Base-by-base conservation (phyloP, 2,797 vertebrate genomes). In the Silurus aristotelis region DNA sequence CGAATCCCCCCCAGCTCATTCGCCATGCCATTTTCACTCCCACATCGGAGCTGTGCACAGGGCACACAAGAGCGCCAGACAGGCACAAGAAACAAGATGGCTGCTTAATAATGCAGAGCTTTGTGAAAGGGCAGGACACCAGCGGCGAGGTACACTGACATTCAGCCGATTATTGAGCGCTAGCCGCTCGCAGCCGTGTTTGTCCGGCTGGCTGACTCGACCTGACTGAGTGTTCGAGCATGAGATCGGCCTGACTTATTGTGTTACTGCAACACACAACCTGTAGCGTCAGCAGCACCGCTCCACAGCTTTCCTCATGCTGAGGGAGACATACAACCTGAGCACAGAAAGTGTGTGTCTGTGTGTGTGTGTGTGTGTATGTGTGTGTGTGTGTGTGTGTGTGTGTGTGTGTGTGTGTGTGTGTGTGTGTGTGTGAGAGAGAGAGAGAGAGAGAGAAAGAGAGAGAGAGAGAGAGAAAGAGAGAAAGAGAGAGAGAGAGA, bases 71-170 rank as follows among this genome's bases (percentile, higher is more conserved):
- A 90, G 78, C 72, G 75, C 8, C 27, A 84, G 73, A 86, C 52
- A 64, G 80, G 82, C 70, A 19, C n/a, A 73, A 93, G 92, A 92
- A 93, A 93, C 94, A 93, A 93, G 84, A 90, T 86, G 86, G 88
- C 87, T 92, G 90, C 92, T 95, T 93, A 96, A 96, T 96, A 94
- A 95, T 96, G 95, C 94, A 96, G 93, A 88, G 92, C 91, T 90
- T 88, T 92, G 91, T 89, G 92, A 95, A 96, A 96, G 95, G 95
- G 95, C 95, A 95, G 90, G 91, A 90, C 92, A 92, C 91, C 88
- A 89, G 91, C 90, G 77, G 90, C 88, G 91, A 93, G 90, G 88
- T 87, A 68, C 92, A 91, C 93, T 94, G 93, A 95, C 94, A 95
- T 95, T 95, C 94, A 93, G 93, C 91, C 87, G 83, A 90, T 93